Percentiles rank a stretch among this genome's conserved stretches.
Evolutionary conservation across 2,797 vertebrate species (phyloP).

Genomic region (Eulemur coronatus): DNA sequence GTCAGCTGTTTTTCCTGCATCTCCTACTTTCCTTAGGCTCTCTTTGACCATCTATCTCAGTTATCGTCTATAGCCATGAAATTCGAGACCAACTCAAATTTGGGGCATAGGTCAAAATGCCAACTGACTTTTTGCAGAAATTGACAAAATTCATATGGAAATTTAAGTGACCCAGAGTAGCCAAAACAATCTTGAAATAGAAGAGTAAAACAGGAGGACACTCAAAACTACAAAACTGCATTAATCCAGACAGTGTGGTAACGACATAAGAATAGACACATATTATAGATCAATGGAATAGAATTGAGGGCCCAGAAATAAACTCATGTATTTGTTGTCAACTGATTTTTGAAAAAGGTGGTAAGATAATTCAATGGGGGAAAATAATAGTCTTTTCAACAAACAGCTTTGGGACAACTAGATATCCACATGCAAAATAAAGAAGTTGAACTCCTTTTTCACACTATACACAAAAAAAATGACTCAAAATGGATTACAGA

Average conservation of each 20-base stretch:
- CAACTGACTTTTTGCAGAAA: background rate
- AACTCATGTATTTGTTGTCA: background rate
- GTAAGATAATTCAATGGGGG: background rate
- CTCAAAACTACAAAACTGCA: background rate
- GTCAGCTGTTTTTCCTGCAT: background rate
- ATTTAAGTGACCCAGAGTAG: background rate
- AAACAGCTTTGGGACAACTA: background rate
- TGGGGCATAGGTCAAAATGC: background rate
- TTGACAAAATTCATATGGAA: background rate
- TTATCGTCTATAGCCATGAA: background rate
- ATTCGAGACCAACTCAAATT: background rate
- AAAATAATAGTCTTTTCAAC: constrained; percentile 3
- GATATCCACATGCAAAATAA: background rate
- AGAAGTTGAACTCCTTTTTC: background rate
- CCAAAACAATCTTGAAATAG: background rate
- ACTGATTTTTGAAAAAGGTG: background rate
- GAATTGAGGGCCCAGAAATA: background rate
- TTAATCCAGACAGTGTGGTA: background rate
- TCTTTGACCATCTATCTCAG: background rate
- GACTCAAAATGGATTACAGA: background rate
- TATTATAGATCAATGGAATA: background rate
- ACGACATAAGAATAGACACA: background rate
- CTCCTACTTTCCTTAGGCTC: background rate
- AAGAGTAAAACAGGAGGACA: background rate
- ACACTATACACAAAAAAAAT: background rate